Base-by-base conservation (phyloP, 2,113 vertebrate genomes). In the Phoxinus phoxinus region DNA sequence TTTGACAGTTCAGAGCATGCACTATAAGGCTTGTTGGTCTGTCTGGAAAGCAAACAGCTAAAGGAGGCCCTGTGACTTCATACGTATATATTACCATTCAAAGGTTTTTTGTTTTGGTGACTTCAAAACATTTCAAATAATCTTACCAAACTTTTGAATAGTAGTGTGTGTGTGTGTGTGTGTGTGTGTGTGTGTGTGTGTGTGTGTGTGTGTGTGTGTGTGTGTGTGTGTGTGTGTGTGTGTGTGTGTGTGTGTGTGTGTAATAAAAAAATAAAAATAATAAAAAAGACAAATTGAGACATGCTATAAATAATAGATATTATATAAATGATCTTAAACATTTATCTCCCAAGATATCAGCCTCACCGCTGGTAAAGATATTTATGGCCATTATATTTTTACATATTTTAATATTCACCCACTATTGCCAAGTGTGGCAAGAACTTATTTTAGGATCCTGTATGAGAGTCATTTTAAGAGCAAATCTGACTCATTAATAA, bases 21-120 rank as follows among this genome's bases (percentile, higher is more conserved):
- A 41, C n/a, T 65, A 48, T 65, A 65, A 81, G 48, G 35, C 23
- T 35, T 41, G 53, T 17, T n/a, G 30, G n/a, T 46, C 78, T 65
- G 58, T 35, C 23, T 74, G 71, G 71, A 74, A 74, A 74, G 71
- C 41, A 17, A 74, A 74, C n/a, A 25, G 11, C 35, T 41, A 12
- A 41, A 6, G 3, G 19, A 46, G 4, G 11, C 10, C 71, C 25
- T 73, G 37, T 25, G 71, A 46, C 12, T 71, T 37, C 15, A 48
- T 46, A 17, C n/a, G 44, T 56, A 48, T 15, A 15, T 48, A 48
- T 15, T 51, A 17, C 48, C 48, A 17, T 51, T 48, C 2, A 48
- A 48, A 12, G 11, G 12, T 48, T 48, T 48, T 48, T 41, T 41
- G 41, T 41, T 48, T 48, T 48, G 46, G 11, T 48, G 3, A 13